Conservation (phyloP, 2,888 invertebrate genomes). For the Apeira syringaria region DNA sequence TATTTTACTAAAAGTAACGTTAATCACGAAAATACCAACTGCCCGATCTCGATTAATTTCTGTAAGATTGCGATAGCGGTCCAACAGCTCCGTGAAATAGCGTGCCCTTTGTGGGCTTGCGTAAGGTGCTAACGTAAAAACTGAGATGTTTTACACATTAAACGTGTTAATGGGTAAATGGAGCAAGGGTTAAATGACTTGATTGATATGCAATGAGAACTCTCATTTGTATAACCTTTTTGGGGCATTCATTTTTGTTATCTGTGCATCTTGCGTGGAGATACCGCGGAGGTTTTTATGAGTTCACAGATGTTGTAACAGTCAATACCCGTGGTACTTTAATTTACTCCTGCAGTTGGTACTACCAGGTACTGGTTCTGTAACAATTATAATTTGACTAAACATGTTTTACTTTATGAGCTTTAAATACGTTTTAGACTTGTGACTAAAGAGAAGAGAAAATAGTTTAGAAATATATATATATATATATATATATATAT, state of each 20-base stretch:
- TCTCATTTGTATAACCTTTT: constrained; percentile 32
- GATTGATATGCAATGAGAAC: constrained; percentile 62
- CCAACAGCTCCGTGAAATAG: constrained; percentile 43
- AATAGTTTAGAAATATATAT: no score
- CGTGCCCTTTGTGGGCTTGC: constrained; percentile 65
- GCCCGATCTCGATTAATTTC: constrained; percentile 28
- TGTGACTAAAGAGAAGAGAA: no score
- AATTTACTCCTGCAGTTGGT: no score
- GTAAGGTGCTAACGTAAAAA: constrained; percentile 55
- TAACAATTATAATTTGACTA: no score
- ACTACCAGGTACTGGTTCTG: no score
- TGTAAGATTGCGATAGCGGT: constrained; percentile 47
- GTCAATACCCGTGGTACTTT: constrained; percentile 3
- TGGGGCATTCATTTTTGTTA: constrained; percentile 15
- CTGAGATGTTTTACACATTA: constrained; percentile 62
- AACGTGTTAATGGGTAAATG: constrained; percentile 69
- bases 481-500: no score
- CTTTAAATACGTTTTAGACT: no score
- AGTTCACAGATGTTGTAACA: neutral
- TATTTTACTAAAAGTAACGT: constrained; percentile 24
- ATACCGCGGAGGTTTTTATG: constrained; percentile 4
- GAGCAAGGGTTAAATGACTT: constrained; percentile 61
- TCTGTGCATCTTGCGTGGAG: constrained; percentile 10
- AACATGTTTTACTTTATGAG: no score
- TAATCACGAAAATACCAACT: constrained; percentile 14